phyloP scores from a whole-genome alignment of 35 echinoderm and acorn worm species.

The Anneissia japonica region DNA sequence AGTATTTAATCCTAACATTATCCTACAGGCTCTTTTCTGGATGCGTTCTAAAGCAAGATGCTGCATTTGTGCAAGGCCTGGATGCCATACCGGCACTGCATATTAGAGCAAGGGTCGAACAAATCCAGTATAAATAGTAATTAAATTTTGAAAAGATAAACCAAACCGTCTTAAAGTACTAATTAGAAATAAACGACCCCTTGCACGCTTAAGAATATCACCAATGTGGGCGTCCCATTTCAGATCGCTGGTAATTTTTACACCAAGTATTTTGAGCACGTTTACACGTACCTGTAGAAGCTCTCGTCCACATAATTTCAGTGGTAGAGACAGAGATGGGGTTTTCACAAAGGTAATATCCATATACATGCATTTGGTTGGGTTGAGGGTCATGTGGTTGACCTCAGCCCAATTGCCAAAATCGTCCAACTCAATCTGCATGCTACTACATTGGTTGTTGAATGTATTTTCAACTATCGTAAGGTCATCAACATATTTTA shows the following conservation, averaged over 20 bases:
- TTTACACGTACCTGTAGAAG: not conserved
- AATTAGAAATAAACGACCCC: not conserved
- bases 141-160: not conserved
- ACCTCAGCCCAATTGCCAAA: constrained; percentile 21
- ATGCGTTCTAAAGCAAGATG: constrained; percentile 6
- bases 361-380: constrained; percentile 25
- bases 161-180: constrained; percentile 10
- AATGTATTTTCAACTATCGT: constrained; percentile 28
- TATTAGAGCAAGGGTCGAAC: constrained; percentile 12
- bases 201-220: constrained; percentile 15
- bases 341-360: constrained; percentile 11
- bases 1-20: not conserved
- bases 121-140: constrained; percentile 11
- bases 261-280: constrained; percentile 3
- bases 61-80: not conserved
- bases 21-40: constrained; percentile 16
- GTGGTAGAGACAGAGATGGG: constrained; percentile 6
- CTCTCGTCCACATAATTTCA: not conserved
- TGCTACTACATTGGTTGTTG: not conserved
- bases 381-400: constrained; percentile 41
- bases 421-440: constrained; percentile 19
- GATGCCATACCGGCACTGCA: not conserved
- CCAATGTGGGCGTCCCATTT: not conserved
- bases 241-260: not conserved
- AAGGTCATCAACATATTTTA: constrained; percentile 70